Evolutionary conservation across 2,797 vertebrate species (phyloP).

Genomic region (Sternotherus odoratus): DNA sequence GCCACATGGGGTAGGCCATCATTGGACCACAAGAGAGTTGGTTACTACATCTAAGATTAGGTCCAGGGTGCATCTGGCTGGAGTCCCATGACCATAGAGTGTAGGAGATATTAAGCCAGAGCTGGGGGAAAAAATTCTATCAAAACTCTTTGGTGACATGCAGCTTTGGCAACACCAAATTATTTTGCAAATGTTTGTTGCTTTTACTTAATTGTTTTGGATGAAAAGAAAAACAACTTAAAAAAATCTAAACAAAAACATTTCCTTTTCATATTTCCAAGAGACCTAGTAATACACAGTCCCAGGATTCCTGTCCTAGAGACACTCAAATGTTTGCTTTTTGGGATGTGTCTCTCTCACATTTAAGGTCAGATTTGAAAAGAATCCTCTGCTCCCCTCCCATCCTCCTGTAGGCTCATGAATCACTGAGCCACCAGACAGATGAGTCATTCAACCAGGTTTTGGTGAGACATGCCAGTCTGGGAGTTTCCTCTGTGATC

Average conservation of each 20-base stretch:
- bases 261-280: background rate
- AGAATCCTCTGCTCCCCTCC: slow-evolving; percentile 61
- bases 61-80: background rate
- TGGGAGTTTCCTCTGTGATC: slow-evolving; percentile 66
- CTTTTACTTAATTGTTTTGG: background rate
- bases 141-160: background rate
- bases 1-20: rapidly evolving
- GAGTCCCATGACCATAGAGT: background rate
- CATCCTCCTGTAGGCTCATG: slow-evolving; percentile 74
- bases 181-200: background rate
- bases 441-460: slow-evolving; percentile 68
- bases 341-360: slow-evolving; percentile 63
- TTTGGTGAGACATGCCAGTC: slow-evolving; percentile 73
- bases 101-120: background rate
- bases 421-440: slow-evolving; percentile 73
- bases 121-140: background rate
- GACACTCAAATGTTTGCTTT: slow-evolving; percentile 54
- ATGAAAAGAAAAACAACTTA: background rate
- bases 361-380: slow-evolving; percentile 68
- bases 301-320: slow-evolving; percentile 37
- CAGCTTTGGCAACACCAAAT: background rate
- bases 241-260: background rate
- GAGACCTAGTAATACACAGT: background rate
- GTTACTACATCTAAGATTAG: background rate
- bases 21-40: rapidly evolving